Evolutionary conservation across 2,113 vertebrate species (phyloP), one percentile per base, ranked within the genome.

Genomic region (Tringa solitaria): DNA sequence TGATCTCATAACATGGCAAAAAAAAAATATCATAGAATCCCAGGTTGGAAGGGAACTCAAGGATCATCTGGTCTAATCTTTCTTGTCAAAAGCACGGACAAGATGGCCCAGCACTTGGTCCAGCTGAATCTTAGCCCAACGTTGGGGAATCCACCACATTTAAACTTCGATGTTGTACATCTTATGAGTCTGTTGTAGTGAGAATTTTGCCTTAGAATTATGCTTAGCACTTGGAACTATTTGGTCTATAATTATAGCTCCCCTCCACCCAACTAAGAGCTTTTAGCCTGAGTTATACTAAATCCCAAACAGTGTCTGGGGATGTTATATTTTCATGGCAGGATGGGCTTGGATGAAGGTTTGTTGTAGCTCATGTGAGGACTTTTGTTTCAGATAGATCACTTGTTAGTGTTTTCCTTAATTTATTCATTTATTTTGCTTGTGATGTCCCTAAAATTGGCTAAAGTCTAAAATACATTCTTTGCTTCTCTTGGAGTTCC

Each of bases 281-380:
- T 76, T 57, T 50, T 6, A 54, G 11, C 35, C 33, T 72, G 10
- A 8, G 48, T 12, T 8, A 22, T 39, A 3, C 39, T 37, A 13
- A 72, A 14, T 33, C 30, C 30, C 26, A 7, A 7, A 9, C 6
- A 37, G 13, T 5, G 20, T 11, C 45, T 80, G 0, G 0, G 16
- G 22, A 9, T 64, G 45, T 57, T 76, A 2, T 7, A 3, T 2
- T 0, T 23, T 41, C 16, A 1, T 27, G 27, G 32, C 28, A 37
- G 37, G 59, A 24, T 15, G 39, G 37, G 8, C 22, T 51, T 46
- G 63, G n/a, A 9, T 74, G 64, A 87, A 65, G 65, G 17, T n/a
- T 84, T 68, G 39, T 32, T 68, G 35, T 35, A 76, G 69, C 19
- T 84, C 3, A 0, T 21, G 20, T 13, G 46, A 65, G 35, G 39